phyloP scores from a whole-genome alignment of 2,888 invertebrate species.

The Brachypalpus laphriformis region DNA sequence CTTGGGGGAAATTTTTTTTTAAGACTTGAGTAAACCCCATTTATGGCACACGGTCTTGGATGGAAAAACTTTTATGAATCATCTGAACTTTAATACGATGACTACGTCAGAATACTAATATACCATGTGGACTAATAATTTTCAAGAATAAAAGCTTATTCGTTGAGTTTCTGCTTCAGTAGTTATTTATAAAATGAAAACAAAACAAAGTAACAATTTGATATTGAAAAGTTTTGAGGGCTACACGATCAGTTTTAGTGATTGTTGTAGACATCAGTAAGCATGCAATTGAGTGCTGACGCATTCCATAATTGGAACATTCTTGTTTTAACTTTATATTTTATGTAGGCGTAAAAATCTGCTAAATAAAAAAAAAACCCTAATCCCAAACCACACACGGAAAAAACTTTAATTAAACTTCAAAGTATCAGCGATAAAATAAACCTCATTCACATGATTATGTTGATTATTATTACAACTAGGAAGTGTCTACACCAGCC shows the following conservation, averaged over 20 bases:
- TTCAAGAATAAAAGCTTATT: neutral
- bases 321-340: too few relatives aligned
- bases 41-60: constrained; percentile 42
- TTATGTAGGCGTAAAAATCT: too few relatives aligned
- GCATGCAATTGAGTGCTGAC: constrained; percentile 4
- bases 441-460: constrained; percentile 32
- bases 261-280: constrained; percentile 1
- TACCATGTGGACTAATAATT: neutral
- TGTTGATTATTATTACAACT: constrained; percentile 57
- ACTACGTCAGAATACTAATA: constrained; percentile 57
- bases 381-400: neutral
- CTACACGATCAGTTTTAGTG: neutral
- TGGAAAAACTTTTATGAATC: constrained; percentile 52
- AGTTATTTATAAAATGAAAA: constrained; percentile 18
- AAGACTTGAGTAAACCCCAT: constrained; percentile 57
- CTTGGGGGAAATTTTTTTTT: constrained; percentile 9
- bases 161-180: constrained; percentile 4
- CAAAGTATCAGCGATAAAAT: neutral
- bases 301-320: neutral
- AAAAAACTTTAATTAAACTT: neutral
- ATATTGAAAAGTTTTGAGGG: constrained; percentile 14
- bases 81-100: constrained; percentile 55
- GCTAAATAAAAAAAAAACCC: neutral
- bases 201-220: neutral
- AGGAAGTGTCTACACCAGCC: constrained; percentile 52